Evolutionary conservation across 35 echinoderm and acorn worm species (phyloP), one percentile per base, ranked within the genome.

Genomic region (Eucidaris tribuloides): DNA sequence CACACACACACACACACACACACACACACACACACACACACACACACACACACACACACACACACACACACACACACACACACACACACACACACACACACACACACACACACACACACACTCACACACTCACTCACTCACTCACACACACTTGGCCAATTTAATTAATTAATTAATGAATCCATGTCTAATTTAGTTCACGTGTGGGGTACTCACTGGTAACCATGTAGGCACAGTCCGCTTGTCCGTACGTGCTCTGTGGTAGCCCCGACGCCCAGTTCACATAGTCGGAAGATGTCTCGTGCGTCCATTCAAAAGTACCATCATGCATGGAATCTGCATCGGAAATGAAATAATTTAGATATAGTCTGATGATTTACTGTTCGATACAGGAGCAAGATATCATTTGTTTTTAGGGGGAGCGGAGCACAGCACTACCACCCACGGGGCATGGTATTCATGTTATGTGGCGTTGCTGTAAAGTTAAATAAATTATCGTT

Each of bases 181-280:
- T 9, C 9, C 9, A 52, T 11, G 48, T 11, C 48, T 11, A 52
- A 52, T 52, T 52, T 52, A n/a, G 9, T 11, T 9, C 9, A 52
- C 9, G n/a, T 52, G 48, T 11, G n/a, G n/a, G 48, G n/a, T 17
- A 23, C 66, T 72, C 43, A 72, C 66, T 72, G 13, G 66, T 72
- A 23, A 39, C 66, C 66, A 72, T 72, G 38, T 43, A 72, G 7
- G 66, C 66, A 72, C 66, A 72, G 38, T 72, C 66, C 23, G 66
- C 43, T 23, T 72, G 66, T 24, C 33, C 66, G 66, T 72, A 72
- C 7, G 66, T 72, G 66, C 43, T 72, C 2, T 32, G 36, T 19
- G 66, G 66, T 23, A 72, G 66, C 23, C 66, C 66, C 36, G 66
- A 39, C 7, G 66, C 66, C 66, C 66, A 72, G 36, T 72, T 72